Conservation (phyloP, 2,113 vertebrate genomes). For the Melanostigma gelatinosum region DNA sequence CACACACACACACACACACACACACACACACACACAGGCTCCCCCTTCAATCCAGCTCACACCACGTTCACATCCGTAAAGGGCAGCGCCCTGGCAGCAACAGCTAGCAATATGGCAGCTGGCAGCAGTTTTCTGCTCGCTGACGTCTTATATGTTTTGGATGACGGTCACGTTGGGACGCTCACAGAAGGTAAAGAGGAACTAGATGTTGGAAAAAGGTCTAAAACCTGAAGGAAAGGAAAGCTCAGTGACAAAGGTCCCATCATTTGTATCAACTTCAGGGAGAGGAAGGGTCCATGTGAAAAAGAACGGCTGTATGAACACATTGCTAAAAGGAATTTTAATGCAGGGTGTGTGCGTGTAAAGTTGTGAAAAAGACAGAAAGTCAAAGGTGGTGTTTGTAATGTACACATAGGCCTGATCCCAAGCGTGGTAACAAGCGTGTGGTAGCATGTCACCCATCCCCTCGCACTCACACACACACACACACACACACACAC, state of each 20-base stretch:
- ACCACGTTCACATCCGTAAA: conserved; percentile 67
- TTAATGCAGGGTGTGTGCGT: conserved; percentile 14
- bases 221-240: conserved; percentile 43
- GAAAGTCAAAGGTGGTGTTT: conserved; percentile 39
- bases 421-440: conserved; percentile 65
- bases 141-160: conserved; percentile 69
- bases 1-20: background rate
- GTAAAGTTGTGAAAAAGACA: conserved; percentile 38
- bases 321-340: conserved; percentile 19
- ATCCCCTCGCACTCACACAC: conserved; percentile 29
- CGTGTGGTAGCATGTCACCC: conserved; percentile 76
- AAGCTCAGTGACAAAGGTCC: conserved; percentile 51
- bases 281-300: conserved; percentile 26
- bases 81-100: conserved; percentile 72
- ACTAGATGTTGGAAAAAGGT: conserved; percentile 44
- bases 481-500: too few species aligned
- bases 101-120: conserved; percentile 66
- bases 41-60: conserved; percentile 30
- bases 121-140: conserved; percentile 63
- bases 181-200: conserved; percentile 41
- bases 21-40: background rate
- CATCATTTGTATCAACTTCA: conserved; percentile 58
- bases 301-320: conserved; percentile 38
- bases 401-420: conserved; percentile 47
- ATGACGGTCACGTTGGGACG: conserved; percentile 67